A percentile compares a stretch with the other conserved stretches of the same genome.
Conservation (phyloP, 2,888 invertebrate genomes). For the Eretmocerus hayati region DNA sequence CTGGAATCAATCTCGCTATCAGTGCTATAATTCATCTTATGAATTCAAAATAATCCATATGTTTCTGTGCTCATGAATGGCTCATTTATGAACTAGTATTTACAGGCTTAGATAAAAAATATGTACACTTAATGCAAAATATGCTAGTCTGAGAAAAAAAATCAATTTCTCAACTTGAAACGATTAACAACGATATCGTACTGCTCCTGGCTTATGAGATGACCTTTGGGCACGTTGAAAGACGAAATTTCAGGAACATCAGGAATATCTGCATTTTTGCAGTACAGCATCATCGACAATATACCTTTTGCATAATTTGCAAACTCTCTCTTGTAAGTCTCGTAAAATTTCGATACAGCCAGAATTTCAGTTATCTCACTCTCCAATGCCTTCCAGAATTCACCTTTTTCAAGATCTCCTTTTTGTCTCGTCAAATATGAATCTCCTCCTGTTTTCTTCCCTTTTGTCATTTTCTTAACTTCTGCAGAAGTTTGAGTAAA, state of each 20-base stretch:
- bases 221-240: constrained; percentile 1
- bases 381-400: constrained; percentile 13
- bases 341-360: constrained; percentile 10
- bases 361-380: constrained; percentile 15
- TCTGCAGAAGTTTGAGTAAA: neutral
- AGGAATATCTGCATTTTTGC: constrained; percentile 2
- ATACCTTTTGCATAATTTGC: constrained; percentile 9
- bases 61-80: no score
- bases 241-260: neutral
- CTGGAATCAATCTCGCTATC: no score
- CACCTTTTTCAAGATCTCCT: constrained; percentile 11
- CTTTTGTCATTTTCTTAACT: neutral
- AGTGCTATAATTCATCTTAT: no score
- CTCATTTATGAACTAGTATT: no score
- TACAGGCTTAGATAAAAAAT: no score
- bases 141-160: no score
- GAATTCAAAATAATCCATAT: no score
- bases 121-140: no score
- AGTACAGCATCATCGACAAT: constrained; percentile 18
- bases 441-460: neutral
- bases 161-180: constrained; percentile 8
- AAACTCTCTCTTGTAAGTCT: constrained; percentile 2
- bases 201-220: constrained; percentile 16
- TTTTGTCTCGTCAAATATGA: constrained; percentile 2
- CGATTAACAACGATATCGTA: constrained; percentile 8